These are phyloP conservation scores for Dolomedes plantarius DNA, from an alignment of 2,888 invertebrate species.

Conservation along the genomic window DNA sequence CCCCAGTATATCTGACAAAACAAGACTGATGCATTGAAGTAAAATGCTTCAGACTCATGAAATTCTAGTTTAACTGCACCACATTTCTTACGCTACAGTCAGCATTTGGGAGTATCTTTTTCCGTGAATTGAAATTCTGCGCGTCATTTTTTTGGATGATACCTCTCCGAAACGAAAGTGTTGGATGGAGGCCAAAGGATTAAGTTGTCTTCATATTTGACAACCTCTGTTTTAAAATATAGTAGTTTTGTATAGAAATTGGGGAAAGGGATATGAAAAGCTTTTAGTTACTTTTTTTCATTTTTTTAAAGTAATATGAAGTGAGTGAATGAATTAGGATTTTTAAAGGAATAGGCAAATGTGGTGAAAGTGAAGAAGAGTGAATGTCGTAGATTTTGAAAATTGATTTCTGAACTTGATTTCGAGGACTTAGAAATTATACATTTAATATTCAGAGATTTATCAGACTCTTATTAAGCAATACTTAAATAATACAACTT, in stretches of 20 bases:
- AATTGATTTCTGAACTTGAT: too few species aligned
- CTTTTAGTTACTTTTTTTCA: too few species aligned
- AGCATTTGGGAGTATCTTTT: not conserved
- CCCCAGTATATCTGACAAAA: too few species aligned
- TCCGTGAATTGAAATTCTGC: not conserved
- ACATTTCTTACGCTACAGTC: not conserved
- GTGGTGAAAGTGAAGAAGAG: too few species aligned
- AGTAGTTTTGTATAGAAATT: not conserved
- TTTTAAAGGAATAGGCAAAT: too few species aligned
- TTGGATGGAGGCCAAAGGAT: slow-evolving; percentile 60
- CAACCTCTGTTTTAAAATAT: slow-evolving; percentile 36
- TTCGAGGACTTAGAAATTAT: too few species aligned
- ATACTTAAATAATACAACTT: too few species aligned
- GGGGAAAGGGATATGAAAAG: not conserved
- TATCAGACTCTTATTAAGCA: too few species aligned
- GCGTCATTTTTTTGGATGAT: not conserved
- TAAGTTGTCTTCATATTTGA: slow-evolving; percentile 54
- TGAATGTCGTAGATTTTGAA: too few species aligned
- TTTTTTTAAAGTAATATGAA: too few species aligned
- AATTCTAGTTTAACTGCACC: not conserved
- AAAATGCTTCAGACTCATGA: not conserved
- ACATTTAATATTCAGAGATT: too few species aligned
- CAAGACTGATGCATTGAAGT: not conserved
- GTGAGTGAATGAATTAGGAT: too few species aligned
- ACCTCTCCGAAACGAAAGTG: not conserved